A percentile compares a stretch with the other conserved stretches of the same genome.
phyloP scores from a whole-genome alignment of 1,140 invertebrate genomes.

The Cardiocondyla obscurior region DNA sequence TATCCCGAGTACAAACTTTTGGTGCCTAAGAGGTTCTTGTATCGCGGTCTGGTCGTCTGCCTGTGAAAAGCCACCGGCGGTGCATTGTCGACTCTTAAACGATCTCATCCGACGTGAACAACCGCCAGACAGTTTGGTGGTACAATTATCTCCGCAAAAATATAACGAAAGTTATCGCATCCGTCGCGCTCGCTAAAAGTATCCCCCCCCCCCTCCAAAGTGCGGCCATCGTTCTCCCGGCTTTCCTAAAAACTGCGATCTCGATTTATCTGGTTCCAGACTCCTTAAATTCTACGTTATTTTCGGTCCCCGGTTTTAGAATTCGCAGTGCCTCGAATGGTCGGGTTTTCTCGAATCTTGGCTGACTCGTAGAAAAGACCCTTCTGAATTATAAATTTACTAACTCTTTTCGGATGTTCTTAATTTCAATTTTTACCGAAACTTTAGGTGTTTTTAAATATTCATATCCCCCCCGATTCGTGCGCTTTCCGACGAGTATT shows the following conservation, averaged over 20 bases:
- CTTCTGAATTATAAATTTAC: not conserved
- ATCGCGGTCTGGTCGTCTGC: constrained; percentile 18
- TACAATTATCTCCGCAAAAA: constrained; percentile 37
- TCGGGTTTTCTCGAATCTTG: constrained; percentile 8
- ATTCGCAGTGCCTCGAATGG: not conserved
- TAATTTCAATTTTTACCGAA: not conserved
- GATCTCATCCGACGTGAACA: constrained; percentile 18
- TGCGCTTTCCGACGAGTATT: not conserved
- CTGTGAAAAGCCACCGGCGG: not conserved
- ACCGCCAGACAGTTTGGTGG: not conserved
- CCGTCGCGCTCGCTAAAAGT: not conserved
- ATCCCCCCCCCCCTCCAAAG: not conserved
- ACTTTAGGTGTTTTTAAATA: not conserved
- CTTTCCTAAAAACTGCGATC: constrained; percentile 3
- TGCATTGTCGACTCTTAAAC: constrained; percentile 26
- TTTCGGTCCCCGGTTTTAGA: not conserved
- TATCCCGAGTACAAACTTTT: constrained; percentile 24
- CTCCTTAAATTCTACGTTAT: constrained; percentile 6
- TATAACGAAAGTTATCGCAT: constrained; percentile 28
- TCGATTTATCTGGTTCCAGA: constrained; percentile 33
- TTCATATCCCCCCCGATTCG: not conserved
- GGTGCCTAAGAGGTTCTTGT: constrained; percentile 10
- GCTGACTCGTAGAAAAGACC: not conserved
- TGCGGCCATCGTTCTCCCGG: not conserved
- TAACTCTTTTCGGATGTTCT: not conserved